These are phyloP conservation scores for Psettodes erumei DNA, from an alignment of 2,113 vertebrate genomes.

Conservation along the genomic window DNA sequence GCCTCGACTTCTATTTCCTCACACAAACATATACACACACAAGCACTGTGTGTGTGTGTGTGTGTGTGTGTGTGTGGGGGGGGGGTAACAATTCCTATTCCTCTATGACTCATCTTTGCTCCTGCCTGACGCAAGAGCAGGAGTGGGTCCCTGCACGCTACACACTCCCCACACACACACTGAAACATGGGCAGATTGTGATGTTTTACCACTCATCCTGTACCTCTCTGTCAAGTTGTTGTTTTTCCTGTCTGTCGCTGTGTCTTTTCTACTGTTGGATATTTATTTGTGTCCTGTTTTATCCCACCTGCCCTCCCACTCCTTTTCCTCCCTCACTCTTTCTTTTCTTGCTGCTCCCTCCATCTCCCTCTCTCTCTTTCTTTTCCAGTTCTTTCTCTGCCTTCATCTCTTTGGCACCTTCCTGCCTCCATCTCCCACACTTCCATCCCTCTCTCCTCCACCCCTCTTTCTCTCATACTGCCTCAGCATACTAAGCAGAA, in stretches of 20 bases:
- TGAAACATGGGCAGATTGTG: conserved; percentile 30
- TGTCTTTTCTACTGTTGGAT: conserved; percentile 48
- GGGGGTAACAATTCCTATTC: conserved; percentile 60
- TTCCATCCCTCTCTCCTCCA: conserved; percentile 32
- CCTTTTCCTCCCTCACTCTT: conserved; percentile 1
- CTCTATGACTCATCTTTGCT: conserved; percentile 79
- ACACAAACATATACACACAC: conserved; percentile 29
- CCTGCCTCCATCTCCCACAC: conserved; percentile 51
- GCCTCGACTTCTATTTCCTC: conserved; percentile 54
- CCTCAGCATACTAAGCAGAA: conserved; percentile 90
- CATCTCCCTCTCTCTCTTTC: not conserved
- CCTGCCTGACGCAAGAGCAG: conserved; percentile 76
- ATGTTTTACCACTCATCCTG: conserved; percentile 49
- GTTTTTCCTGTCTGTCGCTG: conserved; percentile 38
- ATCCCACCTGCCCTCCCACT: conserved; percentile 38
- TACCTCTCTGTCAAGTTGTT: conserved; percentile 16
- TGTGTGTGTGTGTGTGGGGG: conserved; percentile 21
- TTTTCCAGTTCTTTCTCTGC: conserved; percentile 28
- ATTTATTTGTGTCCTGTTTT: conserved; percentile 53
- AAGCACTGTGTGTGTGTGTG: conserved; percentile 16
- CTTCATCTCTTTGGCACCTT: conserved; percentile 56
- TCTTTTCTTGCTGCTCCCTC: conserved; percentile 13
- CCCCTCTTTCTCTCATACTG: conserved; percentile 62
- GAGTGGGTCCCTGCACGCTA: conserved; percentile 56
- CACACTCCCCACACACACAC: conserved; percentile 20